phyloP scores from a whole-genome alignment of 2,888 invertebrate species.

The Papilio elwesi region DNA sequence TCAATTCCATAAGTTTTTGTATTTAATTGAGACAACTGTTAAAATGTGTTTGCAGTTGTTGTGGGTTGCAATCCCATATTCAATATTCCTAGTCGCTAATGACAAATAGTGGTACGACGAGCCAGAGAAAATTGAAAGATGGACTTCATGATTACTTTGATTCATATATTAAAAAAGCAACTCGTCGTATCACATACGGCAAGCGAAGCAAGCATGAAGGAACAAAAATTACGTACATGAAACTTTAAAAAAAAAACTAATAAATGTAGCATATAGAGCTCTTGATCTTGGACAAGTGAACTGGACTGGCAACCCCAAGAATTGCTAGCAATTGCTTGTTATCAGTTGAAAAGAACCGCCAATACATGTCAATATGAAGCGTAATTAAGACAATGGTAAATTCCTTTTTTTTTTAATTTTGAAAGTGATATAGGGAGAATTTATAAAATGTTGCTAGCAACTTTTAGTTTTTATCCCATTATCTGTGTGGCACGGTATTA shows the following conservation, averaged over 20 bases:
- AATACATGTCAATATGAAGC: constrained; percentile 20
- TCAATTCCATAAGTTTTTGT: not conserved
- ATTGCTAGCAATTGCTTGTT: constrained; percentile 62
- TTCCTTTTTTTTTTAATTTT: not conserved
- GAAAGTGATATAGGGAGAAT: not conserved
- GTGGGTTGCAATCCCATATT: constrained; percentile 67
- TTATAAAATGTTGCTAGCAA: constrained; percentile 49
- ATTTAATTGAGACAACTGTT: not conserved
- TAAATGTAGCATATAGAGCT: not conserved
- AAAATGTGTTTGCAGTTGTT: constrained; percentile 74
- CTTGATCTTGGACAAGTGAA: not conserved
- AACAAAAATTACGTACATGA: not conserved
- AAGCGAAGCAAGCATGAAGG: not conserved
- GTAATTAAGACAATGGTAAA: constrained; percentile 34
- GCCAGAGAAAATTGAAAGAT: not conserved
- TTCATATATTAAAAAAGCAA: not conserved
- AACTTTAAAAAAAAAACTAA: not conserved
- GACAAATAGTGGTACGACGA: not conserved
- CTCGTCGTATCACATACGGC: constrained; percentile 11
- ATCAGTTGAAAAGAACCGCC: constrained; percentile 9
- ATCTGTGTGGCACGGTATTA: constrained; percentile 69
- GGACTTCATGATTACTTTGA: too few species aligned
- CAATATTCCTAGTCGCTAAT: not conserved
- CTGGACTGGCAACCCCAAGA: constrained; percentile 62
- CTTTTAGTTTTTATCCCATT: constrained; percentile 37